A percentile compares a stretch with the other conserved stretches of the same genome.
phyloP scores from a whole-genome alignment of 2,888 invertebrate species.

The Morpho achilles region DNA sequence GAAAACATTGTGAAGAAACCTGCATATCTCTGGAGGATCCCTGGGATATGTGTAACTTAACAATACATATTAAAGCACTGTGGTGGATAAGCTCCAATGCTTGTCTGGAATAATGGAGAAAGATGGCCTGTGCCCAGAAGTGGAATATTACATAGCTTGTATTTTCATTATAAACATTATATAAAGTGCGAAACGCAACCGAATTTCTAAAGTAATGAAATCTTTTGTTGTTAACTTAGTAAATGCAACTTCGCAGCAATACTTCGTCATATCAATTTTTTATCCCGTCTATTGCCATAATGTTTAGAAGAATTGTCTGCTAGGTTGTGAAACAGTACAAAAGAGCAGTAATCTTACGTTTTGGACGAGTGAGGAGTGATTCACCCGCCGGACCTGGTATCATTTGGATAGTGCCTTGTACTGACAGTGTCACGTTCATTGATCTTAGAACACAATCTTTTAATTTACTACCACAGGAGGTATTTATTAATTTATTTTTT shows the following conservation, averaged over 20 bases:
- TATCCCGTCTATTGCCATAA: conserved; percentile 4
- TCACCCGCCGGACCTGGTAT: conserved; percentile 84
- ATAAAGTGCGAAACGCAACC: neutral
- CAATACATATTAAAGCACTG: too few species aligned
- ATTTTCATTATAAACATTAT: too few species aligned
- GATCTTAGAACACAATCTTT: conserved; percentile 94
- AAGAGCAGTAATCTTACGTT: conserved; percentile 74
- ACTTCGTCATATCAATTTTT: conserved; percentile 4
- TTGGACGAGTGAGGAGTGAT: conserved; percentile 67
- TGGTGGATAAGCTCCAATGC: too few species aligned
- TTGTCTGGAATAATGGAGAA: too few species aligned
- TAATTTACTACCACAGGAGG: conserved; percentile 95
- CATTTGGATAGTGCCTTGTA: conserved; percentile 94
- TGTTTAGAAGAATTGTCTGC: conserved; percentile 13
- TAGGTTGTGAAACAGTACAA: conserved; percentile 74
- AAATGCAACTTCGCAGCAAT: neutral
- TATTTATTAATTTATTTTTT: conserved; percentile 41
- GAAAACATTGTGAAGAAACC: too few species aligned
- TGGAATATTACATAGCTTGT: too few species aligned
- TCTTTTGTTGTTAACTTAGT: neutral
- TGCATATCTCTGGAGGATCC: too few species aligned
- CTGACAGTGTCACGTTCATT: conserved; percentile 90
- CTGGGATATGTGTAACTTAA: too few species aligned
- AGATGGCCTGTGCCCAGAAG: too few species aligned
- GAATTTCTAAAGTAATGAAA: neutral